Evolutionary conservation across 2,797 vertebrate species (phyloP).

Genomic region (Paguma larvata): DNA sequence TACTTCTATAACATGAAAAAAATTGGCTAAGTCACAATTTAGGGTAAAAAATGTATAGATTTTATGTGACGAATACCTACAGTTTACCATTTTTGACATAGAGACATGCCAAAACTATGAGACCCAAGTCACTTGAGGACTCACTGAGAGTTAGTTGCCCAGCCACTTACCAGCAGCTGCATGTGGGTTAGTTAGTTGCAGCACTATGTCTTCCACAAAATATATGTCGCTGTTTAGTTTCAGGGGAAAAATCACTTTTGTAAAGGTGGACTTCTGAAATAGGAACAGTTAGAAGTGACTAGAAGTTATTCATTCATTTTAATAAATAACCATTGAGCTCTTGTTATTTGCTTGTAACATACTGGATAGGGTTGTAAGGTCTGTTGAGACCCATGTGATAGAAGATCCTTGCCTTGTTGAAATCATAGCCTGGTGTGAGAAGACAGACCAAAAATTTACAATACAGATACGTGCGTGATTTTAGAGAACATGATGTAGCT

Average conservation of each 20-base stretch:
- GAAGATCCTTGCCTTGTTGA: background rate
- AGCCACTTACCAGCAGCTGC: background rate
- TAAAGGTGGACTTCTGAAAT: slow-evolving; percentile 22
- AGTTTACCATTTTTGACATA: background rate
- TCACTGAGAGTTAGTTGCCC: background rate
- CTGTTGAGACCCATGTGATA: background rate
- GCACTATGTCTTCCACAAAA: background rate
- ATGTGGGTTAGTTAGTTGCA: background rate
- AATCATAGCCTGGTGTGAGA: background rate
- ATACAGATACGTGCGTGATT: background rate
- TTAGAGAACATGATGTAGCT: background rate
- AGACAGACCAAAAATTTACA: background rate
- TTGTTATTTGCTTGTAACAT: background rate
- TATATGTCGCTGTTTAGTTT: slow-evolving; percentile 10
- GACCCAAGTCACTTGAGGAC: background rate
- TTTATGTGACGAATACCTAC: background rate
- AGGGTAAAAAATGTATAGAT: background rate
- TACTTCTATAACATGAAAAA: background rate
- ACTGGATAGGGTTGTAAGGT: background rate
- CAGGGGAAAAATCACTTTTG: background rate
- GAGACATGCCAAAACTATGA: background rate
- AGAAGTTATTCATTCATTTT: background rate
- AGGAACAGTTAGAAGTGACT: background rate
- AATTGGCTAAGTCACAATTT: background rate
- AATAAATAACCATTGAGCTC: slow-evolving; percentile 14